A percentile compares a stretch with the other conserved stretches of the same genome.
These are phyloP conservation scores for Hypsopygia costalis DNA, from an alignment of 2,888 invertebrate genomes.

Conservation along the genomic window DNA sequence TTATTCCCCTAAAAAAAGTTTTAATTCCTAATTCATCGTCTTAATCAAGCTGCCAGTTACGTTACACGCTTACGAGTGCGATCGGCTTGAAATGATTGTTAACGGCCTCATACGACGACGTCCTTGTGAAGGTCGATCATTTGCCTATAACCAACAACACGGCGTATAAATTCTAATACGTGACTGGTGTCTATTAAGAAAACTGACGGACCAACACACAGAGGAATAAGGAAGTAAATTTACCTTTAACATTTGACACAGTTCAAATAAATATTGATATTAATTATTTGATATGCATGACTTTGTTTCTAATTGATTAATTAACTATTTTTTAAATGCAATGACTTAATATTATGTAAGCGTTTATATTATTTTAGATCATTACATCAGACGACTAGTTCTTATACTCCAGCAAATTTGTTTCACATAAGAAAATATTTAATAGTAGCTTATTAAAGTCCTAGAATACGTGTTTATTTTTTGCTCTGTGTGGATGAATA, in stretches of 20 bases:
- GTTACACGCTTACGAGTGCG: conserved; percentile 30
- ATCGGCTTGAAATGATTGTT: conserved; percentile 35
- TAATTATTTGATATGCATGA: conserved; percentile 48
- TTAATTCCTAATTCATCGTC: too few species aligned
- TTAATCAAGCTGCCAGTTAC: too few species aligned
- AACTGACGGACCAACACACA: conserved; percentile 37
- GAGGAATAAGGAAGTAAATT: conserved; percentile 67
- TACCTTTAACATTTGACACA: conserved; percentile 69
- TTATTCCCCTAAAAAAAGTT: too few species aligned
- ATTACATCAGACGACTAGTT: not conserved
- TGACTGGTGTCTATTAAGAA: conserved; percentile 56
- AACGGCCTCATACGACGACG: conserved; percentile 43
- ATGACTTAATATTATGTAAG: too few species aligned
- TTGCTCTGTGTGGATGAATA: too few species aligned
- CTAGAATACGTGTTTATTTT: too few species aligned
- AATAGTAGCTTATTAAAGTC: too few species aligned
- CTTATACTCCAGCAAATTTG: too few species aligned
- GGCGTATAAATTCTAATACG: conserved; percentile 48
- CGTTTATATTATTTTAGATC: too few species aligned
- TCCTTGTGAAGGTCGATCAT: conserved; percentile 70
- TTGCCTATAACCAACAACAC: conserved; percentile 44
- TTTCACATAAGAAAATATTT: too few species aligned
- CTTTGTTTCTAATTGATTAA: conserved; percentile 18
- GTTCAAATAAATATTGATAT: conserved; percentile 64
- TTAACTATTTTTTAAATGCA: not conserved